A percentile compares a stretch with the other conserved stretches of the same genome.
These are phyloP conservation scores for Conus ventricosus DNA, from an alignment of 1,140 invertebrate species.

Conservation along the genomic window DNA sequence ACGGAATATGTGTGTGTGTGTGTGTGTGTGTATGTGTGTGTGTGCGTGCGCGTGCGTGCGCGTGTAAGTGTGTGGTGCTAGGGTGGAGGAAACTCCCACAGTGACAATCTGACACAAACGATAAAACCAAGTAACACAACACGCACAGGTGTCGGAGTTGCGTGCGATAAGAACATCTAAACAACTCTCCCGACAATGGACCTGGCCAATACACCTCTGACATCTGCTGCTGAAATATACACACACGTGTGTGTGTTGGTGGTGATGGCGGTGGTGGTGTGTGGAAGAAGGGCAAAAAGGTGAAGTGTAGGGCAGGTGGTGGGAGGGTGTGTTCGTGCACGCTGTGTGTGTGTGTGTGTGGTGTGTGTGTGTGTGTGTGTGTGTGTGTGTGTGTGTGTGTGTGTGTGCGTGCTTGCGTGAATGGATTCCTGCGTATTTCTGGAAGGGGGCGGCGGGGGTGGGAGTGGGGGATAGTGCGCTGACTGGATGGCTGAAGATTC, in stretches of 20 bases:
- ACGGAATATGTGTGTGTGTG: background rate
- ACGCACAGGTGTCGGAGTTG: no score
- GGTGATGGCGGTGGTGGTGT: background rate
- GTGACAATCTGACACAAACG: no score
- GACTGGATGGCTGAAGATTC: no score
- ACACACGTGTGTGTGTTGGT: background rate
- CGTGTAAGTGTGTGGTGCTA: background rate
- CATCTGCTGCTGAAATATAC: no score
- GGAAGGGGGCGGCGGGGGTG: no score
- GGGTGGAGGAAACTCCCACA: background rate
- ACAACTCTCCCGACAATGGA: no score
- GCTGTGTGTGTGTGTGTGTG: background rate
- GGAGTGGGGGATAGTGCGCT: no score
- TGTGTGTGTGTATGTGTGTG: background rate
- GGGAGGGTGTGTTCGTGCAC: background rate
- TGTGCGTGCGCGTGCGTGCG: background rate
- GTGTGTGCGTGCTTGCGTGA: no score
- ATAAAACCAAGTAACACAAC: no score
- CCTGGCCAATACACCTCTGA: no score
- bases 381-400: background rate
- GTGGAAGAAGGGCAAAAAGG: background rate
- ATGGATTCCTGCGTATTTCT: no score
- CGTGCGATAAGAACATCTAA: no score
- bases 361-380: background rate
- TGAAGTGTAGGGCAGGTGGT: background rate